Evolutionary conservation across 2,113 vertebrate genomes (phyloP).

Genomic region (Amia ocellicauda): DNA sequence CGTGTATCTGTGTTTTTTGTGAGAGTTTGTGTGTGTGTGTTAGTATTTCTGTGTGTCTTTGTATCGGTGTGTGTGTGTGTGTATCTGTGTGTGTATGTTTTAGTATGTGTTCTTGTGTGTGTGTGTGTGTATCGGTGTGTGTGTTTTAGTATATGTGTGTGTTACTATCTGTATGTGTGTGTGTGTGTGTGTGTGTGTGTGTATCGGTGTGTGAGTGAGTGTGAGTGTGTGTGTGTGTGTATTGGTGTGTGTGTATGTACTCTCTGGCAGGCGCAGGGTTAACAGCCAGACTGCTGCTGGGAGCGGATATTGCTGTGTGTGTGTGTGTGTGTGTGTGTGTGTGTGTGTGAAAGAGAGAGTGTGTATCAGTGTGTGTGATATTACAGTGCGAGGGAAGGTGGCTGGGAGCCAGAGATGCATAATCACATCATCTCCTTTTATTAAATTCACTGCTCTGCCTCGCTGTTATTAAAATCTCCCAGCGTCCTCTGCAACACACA

Average conservation of each 20-base stretch:
- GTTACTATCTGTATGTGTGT: constrained; percentile 39
- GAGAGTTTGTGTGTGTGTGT: constrained; percentile 32
- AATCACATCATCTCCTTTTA: too few relatives aligned
- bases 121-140: constrained; percentile 27
- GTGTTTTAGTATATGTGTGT: constrained; percentile 31
- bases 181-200: constrained; percentile 21
- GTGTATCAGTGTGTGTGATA: background rate
- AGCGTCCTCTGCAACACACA: background rate
- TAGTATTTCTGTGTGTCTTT: constrained; percentile 38
- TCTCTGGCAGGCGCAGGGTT: too few relatives aligned
- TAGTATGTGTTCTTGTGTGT: background rate
- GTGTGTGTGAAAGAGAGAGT: background rate
- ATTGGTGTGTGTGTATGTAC: too few relatives aligned
- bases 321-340: too few relatives aligned
- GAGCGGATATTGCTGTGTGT: background rate
- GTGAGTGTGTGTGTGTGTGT: background rate
- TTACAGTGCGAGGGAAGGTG: too few relatives aligned
- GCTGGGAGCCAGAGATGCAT: too few relatives aligned
- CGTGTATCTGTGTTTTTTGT: constrained; percentile 39
- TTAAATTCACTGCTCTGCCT: too few relatives aligned
- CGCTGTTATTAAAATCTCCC: too few relatives aligned
- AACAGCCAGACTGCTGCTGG: too few relatives aligned
- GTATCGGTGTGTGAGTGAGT: background rate
- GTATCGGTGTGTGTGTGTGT: constrained; percentile 9
- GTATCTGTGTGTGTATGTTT: background rate